A percentile compares a stretch with the other conserved stretches of the same genome.
Conservation (phyloP, 2,888 invertebrate species). For the Ametastegia equiseti region DNA sequence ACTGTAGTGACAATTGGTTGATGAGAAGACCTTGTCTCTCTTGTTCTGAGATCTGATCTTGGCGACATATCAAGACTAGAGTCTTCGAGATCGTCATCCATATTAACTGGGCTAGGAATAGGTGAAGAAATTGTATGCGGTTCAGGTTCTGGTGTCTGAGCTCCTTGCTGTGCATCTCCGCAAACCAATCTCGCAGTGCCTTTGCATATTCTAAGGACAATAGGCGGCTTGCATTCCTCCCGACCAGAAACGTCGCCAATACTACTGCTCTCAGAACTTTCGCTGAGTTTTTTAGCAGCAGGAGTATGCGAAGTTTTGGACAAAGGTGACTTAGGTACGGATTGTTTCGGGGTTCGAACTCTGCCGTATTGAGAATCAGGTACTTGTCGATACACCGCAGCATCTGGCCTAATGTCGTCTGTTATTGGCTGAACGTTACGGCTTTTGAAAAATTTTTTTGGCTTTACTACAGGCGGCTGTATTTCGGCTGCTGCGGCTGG, state of each 20-base stretch:
- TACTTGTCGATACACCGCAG: slow-evolving; percentile 70
- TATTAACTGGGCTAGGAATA: slow-evolving; percentile 63
- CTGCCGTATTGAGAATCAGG: slow-evolving; percentile 70
- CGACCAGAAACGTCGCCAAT: slow-evolving; percentile 58
- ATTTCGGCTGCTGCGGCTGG: slow-evolving; percentile 78
- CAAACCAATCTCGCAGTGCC: slow-evolving; percentile 80
- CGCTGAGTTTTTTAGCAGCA: slow-evolving; percentile 73
- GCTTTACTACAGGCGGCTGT: slow-evolving; percentile 82
- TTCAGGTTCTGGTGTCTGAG: slow-evolving; percentile 61
- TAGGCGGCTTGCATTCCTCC: slow-evolving; percentile 83
- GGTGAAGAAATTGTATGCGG: slow-evolving; percentile 69
- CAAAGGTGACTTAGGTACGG: slow-evolving; percentile 55
- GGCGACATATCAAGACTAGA: slow-evolving; percentile 36
- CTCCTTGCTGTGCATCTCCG: slow-evolving; percentile 68
- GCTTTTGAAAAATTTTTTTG: slow-evolving; percentile 94
- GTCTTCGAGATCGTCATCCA: slow-evolving; percentile 59
- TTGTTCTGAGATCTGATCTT: slow-evolving; percentile 47
- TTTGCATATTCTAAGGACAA: slow-evolving; percentile 92
- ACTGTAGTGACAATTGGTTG: slow-evolving; percentile 67
- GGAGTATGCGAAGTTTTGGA: slow-evolving; percentile 68
- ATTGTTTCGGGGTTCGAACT: slow-evolving; percentile 61
- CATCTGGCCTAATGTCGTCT: slow-evolving; percentile 71
- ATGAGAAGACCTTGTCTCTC: slow-evolving; percentile 53
- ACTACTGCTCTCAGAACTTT: slow-evolving; percentile 60
- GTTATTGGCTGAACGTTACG: slow-evolving; percentile 81